Conservation (phyloP, 2,797 vertebrate species). For the Pangasius macronema region DNA sequence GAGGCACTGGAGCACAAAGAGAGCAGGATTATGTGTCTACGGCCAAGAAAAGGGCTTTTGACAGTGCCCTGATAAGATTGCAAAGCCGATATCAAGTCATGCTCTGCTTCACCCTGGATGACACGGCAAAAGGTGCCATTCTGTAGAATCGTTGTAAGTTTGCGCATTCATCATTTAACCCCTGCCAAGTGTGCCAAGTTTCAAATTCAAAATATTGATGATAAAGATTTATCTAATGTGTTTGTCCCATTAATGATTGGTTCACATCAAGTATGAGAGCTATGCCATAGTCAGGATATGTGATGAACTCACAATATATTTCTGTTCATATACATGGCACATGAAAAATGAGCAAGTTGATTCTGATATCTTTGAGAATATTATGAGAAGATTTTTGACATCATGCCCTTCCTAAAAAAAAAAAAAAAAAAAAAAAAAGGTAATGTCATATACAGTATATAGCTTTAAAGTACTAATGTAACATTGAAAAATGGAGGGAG, state of each 20-base stretch:
- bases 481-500: neutral
- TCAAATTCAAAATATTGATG: neutral
- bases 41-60: conserved; percentile 62
- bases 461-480: neutral
- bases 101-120: conserved; percentile 65
- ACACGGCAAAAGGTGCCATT: conserved; percentile 70
- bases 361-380: neutral
- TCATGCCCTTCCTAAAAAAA: neutral
- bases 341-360: neutral
- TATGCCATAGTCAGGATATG: neutral
- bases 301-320: neutral
- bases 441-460: neutral
- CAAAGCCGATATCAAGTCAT: conserved; percentile 72
- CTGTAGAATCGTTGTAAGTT: conserved; percentile 62
- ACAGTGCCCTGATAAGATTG: conserved; percentile 71
- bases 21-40: conserved; percentile 64
- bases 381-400: neutral
- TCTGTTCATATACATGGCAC: neutral
- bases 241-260: neutral
- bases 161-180: conserved; percentile 54
- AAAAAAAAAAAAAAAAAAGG: neutral
- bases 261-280: neutral
- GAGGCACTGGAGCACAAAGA: conserved; percentile 70
- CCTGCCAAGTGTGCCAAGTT: neutral
- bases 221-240: neutral